These are phyloP conservation scores for Dryococelus australis DNA, from an alignment of 2,888 invertebrate species.

Conservation along the genomic window DNA sequence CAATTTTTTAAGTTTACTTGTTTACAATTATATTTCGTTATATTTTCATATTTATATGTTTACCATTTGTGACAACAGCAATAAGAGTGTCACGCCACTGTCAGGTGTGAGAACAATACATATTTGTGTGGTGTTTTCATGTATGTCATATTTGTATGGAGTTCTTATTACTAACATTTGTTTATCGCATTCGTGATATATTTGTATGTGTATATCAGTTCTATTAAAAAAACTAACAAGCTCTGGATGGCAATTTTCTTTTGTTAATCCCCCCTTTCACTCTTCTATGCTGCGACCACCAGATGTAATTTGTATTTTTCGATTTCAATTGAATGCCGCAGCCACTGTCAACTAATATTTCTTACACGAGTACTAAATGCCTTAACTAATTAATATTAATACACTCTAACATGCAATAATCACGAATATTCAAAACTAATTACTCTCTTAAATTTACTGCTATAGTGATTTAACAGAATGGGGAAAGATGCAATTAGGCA, in stretches of 20 bases:
- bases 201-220: not conserved
- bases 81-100: not conserved
- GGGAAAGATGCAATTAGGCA: not conserved
- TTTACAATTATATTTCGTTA: too few species aligned
- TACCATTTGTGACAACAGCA: slow-evolving; percentile 2
- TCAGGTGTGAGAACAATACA: not conserved
- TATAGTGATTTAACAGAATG: not conserved
- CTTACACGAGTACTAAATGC: not conserved
- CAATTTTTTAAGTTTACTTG: too few species aligned
- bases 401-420: too few species aligned
- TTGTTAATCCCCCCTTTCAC: not conserved
- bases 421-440: not conserved
- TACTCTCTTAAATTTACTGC: not conserved
- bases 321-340: not conserved
- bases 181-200: not conserved
- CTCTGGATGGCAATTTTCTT: not conserved
- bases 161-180: not conserved
- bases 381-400: not conserved
- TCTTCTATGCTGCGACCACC: not conserved
- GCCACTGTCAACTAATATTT: not conserved
- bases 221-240: not conserved
- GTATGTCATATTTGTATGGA: not conserved
- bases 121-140: not conserved
- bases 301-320: not conserved
- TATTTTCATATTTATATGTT: not conserved